Conservation (phyloP, 1,140 invertebrate species). For the Protaetia brevitarsis region DNA sequence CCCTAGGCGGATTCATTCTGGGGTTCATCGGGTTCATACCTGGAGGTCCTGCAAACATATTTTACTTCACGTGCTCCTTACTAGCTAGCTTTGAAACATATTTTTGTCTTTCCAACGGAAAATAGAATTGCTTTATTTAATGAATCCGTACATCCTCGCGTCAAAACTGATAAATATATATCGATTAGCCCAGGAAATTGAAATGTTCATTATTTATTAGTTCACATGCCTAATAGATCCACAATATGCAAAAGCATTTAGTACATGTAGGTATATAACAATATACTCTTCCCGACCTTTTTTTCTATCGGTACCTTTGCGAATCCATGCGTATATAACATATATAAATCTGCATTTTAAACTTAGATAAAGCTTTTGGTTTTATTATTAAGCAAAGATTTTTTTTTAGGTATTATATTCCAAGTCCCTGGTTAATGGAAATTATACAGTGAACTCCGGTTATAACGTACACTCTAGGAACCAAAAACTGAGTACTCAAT, state of each 20-base stretch:
- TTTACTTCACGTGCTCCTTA: constrained; percentile 14
- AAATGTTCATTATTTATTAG: background rate
- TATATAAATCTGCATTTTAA: too few species aligned
- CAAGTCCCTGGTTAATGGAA: background rate
- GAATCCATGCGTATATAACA: background rate
- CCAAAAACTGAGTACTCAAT: too few species aligned
- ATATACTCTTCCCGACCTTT: background rate
- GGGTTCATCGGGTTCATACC: constrained; percentile 91
- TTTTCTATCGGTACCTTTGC: background rate
- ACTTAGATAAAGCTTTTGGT: too few species aligned
- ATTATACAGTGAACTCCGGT: too few species aligned
- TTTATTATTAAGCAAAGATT: background rate
- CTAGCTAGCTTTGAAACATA: background rate
- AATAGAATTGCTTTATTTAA: background rate
- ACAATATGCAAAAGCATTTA: background rate
- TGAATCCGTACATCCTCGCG: too few species aligned
- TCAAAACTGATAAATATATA: background rate
- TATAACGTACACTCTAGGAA: too few species aligned
- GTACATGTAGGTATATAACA: background rate
- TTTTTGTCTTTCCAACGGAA: background rate
- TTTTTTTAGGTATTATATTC: background rate
- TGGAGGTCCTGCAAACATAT: constrained; percentile 63
- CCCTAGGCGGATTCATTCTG: constrained; percentile 89
- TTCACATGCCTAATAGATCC: background rate
- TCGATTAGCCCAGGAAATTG: background rate